Conservation (phyloP, 2,888 invertebrate genomes). For the Melinaea marsaeus region DNA sequence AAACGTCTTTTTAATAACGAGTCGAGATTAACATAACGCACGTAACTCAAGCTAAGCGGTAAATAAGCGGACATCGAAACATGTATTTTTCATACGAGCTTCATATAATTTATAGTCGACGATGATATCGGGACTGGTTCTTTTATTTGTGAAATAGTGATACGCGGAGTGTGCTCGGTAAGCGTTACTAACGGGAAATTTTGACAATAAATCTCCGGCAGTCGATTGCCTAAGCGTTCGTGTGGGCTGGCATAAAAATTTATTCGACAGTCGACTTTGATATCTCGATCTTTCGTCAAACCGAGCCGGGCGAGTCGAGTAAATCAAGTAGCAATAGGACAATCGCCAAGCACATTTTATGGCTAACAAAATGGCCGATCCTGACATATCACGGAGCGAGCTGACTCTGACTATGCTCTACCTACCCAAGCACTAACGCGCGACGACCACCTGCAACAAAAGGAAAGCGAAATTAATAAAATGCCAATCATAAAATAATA, state of each 20-base stretch:
- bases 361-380: conserved; percentile 29
- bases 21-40: conserved; percentile 58
- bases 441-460: conserved; percentile 77
- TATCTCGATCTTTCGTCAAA: conserved; percentile 70
- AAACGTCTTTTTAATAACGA: conserved; percentile 52
- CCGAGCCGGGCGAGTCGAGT: conserved; percentile 43
- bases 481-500: conserved; percentile 66
- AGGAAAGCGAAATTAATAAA: conserved; percentile 79
- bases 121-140: conserved; percentile 77
- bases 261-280: conserved; percentile 70
- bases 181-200: conserved; percentile 78
- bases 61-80: conserved; percentile 72
- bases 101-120: conserved; percentile 75
- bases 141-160: conserved; percentile 78
- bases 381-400: conserved; percentile 44
- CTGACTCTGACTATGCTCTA: conserved; percentile 40
- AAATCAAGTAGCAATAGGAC: conserved; percentile 43
- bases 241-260: conserved; percentile 72
- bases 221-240: conserved; percentile 77
- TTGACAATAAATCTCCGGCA: conserved; percentile 74
- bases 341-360: conserved; percentile 35
- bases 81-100: conserved; percentile 74
- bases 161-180: conserved; percentile 75
- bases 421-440: conserved; percentile 66
- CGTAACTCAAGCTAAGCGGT: conserved; percentile 66